A percentile compares a stretch with the other conserved stretches of the same genome.
Evolutionary conservation across 1,140 invertebrate genomes (phyloP).

Genomic region (Dendroctonus ponderosae): DNA sequence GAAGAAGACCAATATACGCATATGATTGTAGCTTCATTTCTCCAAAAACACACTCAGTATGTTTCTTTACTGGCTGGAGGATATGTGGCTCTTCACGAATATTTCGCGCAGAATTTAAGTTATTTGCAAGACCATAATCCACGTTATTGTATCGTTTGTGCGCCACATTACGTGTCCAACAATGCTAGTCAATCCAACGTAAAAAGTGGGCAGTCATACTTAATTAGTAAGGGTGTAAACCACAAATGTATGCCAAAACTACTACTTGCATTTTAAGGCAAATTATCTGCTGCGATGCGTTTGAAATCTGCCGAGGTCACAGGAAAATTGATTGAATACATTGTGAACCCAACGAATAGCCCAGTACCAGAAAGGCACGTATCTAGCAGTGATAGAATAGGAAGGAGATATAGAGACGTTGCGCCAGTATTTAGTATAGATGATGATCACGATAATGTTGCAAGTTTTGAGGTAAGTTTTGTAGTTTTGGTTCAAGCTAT

Average conservation of each 20-base stretch:
- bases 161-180: conserved; percentile 53
- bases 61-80: conserved; percentile 91
- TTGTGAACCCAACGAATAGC: conserved; percentile 68
- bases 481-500: background rate
- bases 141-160: conserved; percentile 77
- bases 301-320: conserved; percentile 90
- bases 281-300: conserved; percentile 78
- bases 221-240: conserved; percentile 53
- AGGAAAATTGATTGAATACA: conserved; percentile 91
- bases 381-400: conserved; percentile 74
- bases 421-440: conserved; percentile 94
- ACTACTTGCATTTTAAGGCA: conserved; percentile 51
- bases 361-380: conserved; percentile 69
- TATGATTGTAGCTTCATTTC: conserved; percentile 97
- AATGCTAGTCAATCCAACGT: conserved; percentile 41
- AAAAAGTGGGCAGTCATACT: conserved; percentile 58
- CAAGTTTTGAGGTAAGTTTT: conserved; percentile 46
- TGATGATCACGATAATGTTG: conserved; percentile 77
- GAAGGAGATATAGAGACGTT: conserved; percentile 86
- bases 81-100: conserved; percentile 85
- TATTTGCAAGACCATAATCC: conserved; percentile 80
- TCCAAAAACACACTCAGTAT: conserved; percentile 90
- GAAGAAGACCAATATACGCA: conserved; percentile 96
- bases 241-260: background rate
- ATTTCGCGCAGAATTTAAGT: conserved; percentile 75